Base-by-base conservation (phyloP, 37 sponge, comb jelly and placozoan species). In the Amphimedon queenslandica region DNA sequence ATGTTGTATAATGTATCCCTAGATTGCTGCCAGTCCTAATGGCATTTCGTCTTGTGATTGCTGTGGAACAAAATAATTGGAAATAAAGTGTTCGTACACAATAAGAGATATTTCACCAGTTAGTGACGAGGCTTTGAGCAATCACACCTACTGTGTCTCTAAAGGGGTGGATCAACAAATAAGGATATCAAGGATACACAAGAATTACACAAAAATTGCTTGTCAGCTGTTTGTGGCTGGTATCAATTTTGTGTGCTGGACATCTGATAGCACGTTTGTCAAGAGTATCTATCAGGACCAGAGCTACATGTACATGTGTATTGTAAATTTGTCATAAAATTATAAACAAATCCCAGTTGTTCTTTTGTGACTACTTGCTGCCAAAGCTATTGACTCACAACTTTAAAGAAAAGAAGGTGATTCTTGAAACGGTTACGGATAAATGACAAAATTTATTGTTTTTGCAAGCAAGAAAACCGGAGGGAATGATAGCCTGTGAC, bases 401-500 rank as follows among this genome's bases (percentile, higher is more conserved):
- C 18, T 34, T 66, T 21, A 66, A 66, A 33, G 51, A 36, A 66
- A 21, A 31, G 30, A 34, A 16, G 11, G 36, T 13, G 37, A 34
- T 33, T 21, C n/a, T n/a, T n/a, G n/a, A n/a, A n/a, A n/a, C n/a
- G n/a, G n/a, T n/a, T n/a, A n/a, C n/a, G n/a, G n/a, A n/a, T n/a
- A n/a, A n/a, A n/a, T n/a, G n/a, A n/a, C n/a, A 34, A 34, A 34
- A 13, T 31, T 35, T 66, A 33, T 31, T 66, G 67, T 66, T 33
- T 32, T 34, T 66, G 67, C 18, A 4, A 40, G 38, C 21, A 66
- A 40, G 39, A 37, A 40, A 37, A 28, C 11, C 30, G 18, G 67
- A 40, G 4, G 3, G 21, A 31, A 66, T 66, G 67, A 66, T 66
- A 8, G 67, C 20, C 20, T 66, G 77, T 61, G 77, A 76, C 47